Base-by-base conservation (phyloP, 1,140 invertebrate genomes). In the Conopomorpha cramerella region DNA sequence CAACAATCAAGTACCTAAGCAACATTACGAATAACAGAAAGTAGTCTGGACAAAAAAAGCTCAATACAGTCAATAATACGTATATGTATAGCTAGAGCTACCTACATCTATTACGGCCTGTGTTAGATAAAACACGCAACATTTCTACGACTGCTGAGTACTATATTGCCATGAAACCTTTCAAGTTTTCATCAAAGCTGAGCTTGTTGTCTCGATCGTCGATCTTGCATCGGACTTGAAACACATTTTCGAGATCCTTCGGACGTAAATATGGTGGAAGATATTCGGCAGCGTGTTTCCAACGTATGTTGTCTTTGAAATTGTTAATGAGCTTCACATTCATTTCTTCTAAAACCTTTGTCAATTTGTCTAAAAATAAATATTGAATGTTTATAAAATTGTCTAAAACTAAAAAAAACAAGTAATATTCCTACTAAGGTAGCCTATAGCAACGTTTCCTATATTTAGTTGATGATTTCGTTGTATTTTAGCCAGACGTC, bases 141-240 rank as follows among this genome's bases (percentile, higher is more conserved):
- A 63, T 56, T 64, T 71, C 49, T 71, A 71, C 43, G 63, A 60
- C 48, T 70, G 65, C 55, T 41, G 45, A 31, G 39, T 28, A 42
- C 45, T 45, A 57, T 58, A 68, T 63, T 60, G 47, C 32, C 41
- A 34, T 48, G 70, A 71, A 71, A 74, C 70, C 66, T 74, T 63
- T 59, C 42, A 71, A 70, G 49, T 71, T 71, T 57, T 71, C 66
- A 70, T 74, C 57, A 65, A 67, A 74, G 51, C 40, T 50, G 36
- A 53, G 41, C 37, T 39, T 55, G 39, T 61, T 62, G 23, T 43
- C 38, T 16, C 18, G 36, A 19, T 49, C 43, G 18, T 37, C 43
- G 15, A 45, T 30, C 39, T 51, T 62, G 55, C 61, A 64, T 36
- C 36, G 40, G 13, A 57, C 41, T 40, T 46, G 34, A 25, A 45